A percentile compares a stretch with the other conserved stretches of the same genome.
These are phyloP conservation scores for Trissolcus japonicus DNA, from an alignment of 2,888 invertebrate species.

Conservation along the genomic window DNA sequence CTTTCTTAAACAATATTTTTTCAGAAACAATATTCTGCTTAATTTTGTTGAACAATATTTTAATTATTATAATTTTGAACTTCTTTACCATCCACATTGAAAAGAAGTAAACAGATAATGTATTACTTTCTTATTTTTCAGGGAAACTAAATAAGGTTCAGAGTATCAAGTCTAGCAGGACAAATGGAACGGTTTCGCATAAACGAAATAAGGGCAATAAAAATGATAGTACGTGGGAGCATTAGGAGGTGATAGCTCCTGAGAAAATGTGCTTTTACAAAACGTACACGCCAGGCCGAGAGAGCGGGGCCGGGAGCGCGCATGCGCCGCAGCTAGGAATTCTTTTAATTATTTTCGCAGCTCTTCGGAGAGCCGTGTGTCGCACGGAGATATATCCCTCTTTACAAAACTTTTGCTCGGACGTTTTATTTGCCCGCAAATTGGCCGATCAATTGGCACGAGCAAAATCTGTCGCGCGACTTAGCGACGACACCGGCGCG, in stretches of 20 bases:
- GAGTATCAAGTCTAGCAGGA: no score
- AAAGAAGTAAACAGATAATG: not conserved
- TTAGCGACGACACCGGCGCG: conserved; percentile 24
- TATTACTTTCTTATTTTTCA: not conserved
- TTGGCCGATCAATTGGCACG: not conserved
- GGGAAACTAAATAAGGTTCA: not conserved
- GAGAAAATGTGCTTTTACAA: conserved; percentile 54
- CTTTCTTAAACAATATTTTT: no score
- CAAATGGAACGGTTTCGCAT: conserved; percentile 13
- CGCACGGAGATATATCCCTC: no score
- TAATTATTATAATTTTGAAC: no score
- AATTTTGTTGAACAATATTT: no score
- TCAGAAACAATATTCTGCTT: no score
- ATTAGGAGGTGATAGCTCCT: conserved; percentile 17
- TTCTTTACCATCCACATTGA: no score
- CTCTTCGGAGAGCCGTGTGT: no score
- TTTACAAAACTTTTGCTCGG: conserved; percentile 6
- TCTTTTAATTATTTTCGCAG: conserved; percentile 52
- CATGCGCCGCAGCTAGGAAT: conserved; percentile 47
- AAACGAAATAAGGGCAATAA: conserved; percentile 26
- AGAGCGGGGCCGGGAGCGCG: conserved; percentile 18
- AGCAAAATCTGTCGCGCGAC: conserved; percentile 23
- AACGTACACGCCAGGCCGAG: conserved; percentile 43
- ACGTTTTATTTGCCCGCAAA: not conserved
- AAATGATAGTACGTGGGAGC: conserved; percentile 21